Conservation (phyloP, 2,113 vertebrate genomes). For the human (Homo sapiens) region DNA sequence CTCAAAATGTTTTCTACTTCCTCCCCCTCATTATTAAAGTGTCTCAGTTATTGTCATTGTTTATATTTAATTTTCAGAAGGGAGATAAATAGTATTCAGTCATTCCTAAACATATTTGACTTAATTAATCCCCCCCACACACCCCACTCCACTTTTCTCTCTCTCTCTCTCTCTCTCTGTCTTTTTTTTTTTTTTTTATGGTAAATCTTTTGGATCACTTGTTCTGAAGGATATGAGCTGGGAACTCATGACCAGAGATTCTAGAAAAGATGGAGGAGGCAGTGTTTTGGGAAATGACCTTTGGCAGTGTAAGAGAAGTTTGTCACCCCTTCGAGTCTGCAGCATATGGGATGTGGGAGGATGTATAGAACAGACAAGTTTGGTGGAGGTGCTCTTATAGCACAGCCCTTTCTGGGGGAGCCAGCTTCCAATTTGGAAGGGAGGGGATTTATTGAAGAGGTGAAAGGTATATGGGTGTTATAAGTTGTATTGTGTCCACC, state of each 20-base stretch:
- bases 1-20: background rate
- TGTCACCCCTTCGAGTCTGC: background rate
- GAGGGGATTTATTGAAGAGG: background rate
- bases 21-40: background rate
- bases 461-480: background rate
- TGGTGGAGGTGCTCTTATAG: rapidly evolving
- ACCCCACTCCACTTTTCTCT: rapidly evolving
- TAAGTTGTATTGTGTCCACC: background rate
- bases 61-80: background rate
- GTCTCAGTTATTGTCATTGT: background rate
- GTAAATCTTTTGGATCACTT: background rate
- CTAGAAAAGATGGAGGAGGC: background rate
- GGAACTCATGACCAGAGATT: background rate
- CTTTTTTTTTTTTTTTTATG: background rate
- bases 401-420: background rate
- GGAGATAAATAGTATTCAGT: background rate
- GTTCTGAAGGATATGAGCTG: background rate
- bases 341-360: background rate
- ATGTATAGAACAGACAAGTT: rapidly evolving
- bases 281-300: background rate
- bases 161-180: too few species aligned
- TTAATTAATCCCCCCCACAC: background rate
- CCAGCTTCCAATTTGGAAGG: background rate
- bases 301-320: background rate
- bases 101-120: background rate